phyloP scores from a whole-genome alignment of 2,113 vertebrate genomes.

The Apeltes quadracus region DNA sequence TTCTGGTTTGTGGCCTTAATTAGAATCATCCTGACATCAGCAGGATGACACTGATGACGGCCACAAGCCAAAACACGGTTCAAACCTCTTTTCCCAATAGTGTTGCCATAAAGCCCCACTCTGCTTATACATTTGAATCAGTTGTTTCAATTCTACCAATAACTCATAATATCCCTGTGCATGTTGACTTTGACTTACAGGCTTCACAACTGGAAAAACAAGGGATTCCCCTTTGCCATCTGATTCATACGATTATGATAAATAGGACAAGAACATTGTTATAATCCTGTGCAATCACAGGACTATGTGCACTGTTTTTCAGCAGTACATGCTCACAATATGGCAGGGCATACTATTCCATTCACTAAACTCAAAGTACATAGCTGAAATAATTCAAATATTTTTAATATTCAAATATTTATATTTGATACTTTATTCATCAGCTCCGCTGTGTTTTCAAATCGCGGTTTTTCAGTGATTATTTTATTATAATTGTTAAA shows the following conservation, averaged over 20 bases:
- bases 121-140: not conserved
- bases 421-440: not conserved
- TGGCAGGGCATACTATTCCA: not conserved
- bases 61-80: not conserved
- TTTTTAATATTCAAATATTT: not conserved
- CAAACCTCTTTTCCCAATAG: not conserved
- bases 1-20: not conserved
- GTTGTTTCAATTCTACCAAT: not conserved
- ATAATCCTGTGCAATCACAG: slow-evolving; percentile 55
- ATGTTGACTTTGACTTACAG: not conserved
- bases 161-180: not conserved
- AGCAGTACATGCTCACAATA: not conserved
- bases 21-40: not conserved
- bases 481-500: too few relatives aligned
- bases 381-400: not conserved
- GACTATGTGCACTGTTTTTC: slow-evolving; percentile 16
- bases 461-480: too few relatives aligned
- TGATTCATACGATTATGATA: slow-evolving; percentile 48
- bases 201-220: slow-evolving; percentile 38
- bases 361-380: not conserved
- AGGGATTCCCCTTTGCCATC: slow-evolving; percentile 52
- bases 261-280: slow-evolving; percentile 50
- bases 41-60: not conserved
- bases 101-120: not conserved
- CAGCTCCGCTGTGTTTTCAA: not conserved